Evolutionary conservation across 2,113 vertebrate genomes (phyloP).

Genomic region (Tragelaphus scriptus): DNA sequence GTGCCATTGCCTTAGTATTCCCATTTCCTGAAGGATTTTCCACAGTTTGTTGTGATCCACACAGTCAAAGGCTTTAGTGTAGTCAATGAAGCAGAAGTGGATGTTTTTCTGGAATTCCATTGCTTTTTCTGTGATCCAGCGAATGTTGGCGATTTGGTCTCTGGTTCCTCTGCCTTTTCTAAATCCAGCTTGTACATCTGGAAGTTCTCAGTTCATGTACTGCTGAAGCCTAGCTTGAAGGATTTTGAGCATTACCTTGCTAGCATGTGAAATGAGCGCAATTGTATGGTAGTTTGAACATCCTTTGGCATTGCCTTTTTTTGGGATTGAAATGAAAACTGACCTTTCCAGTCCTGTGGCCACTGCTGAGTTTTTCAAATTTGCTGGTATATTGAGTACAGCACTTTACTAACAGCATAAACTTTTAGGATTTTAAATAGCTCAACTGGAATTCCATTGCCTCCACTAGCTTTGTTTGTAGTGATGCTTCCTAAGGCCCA

Average conservation of each 20-base stretch:
- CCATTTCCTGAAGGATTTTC: not conserved
- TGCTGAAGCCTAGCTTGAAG: not conserved
- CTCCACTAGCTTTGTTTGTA: not conserved
- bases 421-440: not conserved
- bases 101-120: not conserved
- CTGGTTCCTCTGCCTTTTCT: not conserved
- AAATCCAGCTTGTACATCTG: not conserved
- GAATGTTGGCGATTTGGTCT: not conserved
- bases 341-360: not conserved
- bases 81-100: not conserved
- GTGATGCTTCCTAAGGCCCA: not conserved
- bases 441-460: not conserved
- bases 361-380: not conserved
- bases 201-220: not conserved
- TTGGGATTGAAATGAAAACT: not conserved
- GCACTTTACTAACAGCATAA: not conserved
- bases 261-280: not conserved
- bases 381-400: not conserved
- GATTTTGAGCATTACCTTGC: not conserved
- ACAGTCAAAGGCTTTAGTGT: not conserved
- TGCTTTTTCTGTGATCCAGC: not conserved
- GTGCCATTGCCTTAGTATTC: not conserved
- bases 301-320: not conserved
- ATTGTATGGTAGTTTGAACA: not conserved
- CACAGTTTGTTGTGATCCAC: not conserved